These are phyloP conservation scores for Ditylenchus dipsaci DNA, from an alignment of 1,140 invertebrate genomes.

Conservation along the genomic window DNA sequence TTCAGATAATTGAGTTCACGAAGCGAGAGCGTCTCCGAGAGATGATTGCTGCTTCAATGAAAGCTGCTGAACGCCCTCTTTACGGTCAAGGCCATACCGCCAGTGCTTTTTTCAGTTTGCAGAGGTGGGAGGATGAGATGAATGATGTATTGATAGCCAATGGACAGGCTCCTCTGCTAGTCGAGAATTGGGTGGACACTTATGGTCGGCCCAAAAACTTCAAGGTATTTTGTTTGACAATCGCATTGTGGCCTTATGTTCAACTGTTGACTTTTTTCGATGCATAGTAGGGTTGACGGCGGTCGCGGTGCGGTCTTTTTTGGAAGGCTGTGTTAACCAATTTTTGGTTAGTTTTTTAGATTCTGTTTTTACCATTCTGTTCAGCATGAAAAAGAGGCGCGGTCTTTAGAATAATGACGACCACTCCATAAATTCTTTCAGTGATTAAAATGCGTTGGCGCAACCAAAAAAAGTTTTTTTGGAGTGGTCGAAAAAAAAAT, in stretches of 20 bases:
- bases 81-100: neutral
- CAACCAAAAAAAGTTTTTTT: too few species aligned
- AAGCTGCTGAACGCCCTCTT: neutral
- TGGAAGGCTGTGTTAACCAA: too few species aligned
- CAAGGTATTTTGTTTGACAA: conserved; percentile 14
- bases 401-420: too few species aligned
- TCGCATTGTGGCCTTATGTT: neutral
- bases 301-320: too few species aligned
- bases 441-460: too few species aligned
- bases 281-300: too few species aligned
- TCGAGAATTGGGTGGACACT: conserved; percentile 43
- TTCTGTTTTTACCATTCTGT: too few species aligned
- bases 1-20: conserved; percentile 20
- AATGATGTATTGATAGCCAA: conserved; percentile 1
- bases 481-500: too few species aligned
- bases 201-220: conserved; percentile 33
- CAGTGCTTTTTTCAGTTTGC: conserved; percentile 16
- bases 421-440: too few species aligned
- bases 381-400: too few species aligned
- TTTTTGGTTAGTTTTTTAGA: too few species aligned
- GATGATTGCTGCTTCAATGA: conserved; percentile 4
- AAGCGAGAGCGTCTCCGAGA: conserved; percentile 14
- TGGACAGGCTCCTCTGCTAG: conserved; percentile 37
- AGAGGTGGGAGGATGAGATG: conserved; percentile 39
- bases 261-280: neutral